Base-by-base conservation (phyloP, 2,113 vertebrate species). In the Todiramphus chloris region DNA sequence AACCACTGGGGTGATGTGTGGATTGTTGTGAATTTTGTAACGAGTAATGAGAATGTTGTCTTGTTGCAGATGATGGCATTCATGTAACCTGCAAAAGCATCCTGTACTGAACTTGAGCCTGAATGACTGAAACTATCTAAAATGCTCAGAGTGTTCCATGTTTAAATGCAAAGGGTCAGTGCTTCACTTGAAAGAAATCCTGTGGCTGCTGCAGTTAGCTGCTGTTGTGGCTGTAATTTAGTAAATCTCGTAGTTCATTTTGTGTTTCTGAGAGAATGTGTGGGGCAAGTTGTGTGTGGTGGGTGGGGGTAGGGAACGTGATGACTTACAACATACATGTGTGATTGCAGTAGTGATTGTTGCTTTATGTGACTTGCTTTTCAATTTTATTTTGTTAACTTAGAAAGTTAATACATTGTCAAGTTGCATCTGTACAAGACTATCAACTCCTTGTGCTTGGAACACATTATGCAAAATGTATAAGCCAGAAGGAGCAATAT, bases 151-250 rank as follows among this genome's bases (percentile, higher is more conserved):
- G 89, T 88, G 92, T 96, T 96, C 69, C 78, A 37, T 59, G 92
- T 95, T 80, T 94, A 89, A 96, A 81, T 33, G 89, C 90, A 87
- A 51, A 93, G 94, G 94, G 95, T 95, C 85, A 73, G 92, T 95
- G 90, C 77, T 77, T 95, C 95, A 93, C 95, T 97, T 96, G 96
- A 96, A 85, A 96, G 96, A 96, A 98, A 96, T 97, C 97, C 84
- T 97, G 97, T 97, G 98, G 97, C 98, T 98, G 97, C 98, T 98
- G 94, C 98, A 98, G 98, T 98, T 98, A 94, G 98, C 97, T 96
- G 66, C 94, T 97, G 93, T 97, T 93, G 96, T 97, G 98, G 98
- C 97, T 97, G 96, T 98, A 94, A 97, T 75, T 95, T 96, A 94
- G 96, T 97, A 90, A 93, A 97, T 97, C 96, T 96, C 27, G 94